Percentiles rank a stretch among this genome's conserved stretches.
phyloP scores from a whole-genome alignment of 2,797 vertebrate species.

The Coilia nasus region DNA sequence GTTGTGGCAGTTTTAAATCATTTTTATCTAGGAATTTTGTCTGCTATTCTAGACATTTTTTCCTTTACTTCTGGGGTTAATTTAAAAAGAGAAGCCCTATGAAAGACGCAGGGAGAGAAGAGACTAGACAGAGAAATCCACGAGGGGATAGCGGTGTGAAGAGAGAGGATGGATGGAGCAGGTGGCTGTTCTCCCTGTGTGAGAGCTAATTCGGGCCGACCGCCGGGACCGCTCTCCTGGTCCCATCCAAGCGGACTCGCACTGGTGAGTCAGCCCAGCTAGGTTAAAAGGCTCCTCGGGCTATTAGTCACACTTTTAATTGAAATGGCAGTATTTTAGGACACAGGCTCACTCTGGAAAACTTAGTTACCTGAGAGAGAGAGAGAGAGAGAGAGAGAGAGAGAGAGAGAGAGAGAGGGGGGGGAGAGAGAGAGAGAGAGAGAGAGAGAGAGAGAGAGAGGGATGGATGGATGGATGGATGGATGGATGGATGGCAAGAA shows the following conservation, averaged over 20 bases:
- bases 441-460: neutral
- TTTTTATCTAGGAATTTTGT: neutral
- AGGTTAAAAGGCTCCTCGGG: slow-evolving; percentile 44
- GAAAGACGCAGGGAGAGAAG: neutral
- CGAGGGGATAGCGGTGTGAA: slow-evolving; percentile 46
- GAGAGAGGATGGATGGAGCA: slow-evolving; percentile 23
- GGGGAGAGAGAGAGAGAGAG: neutral
- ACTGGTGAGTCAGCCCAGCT: slow-evolving; percentile 31
- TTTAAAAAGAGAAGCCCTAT: neutral
- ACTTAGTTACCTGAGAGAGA: slow-evolving; percentile 18
- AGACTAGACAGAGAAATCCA: neutral
- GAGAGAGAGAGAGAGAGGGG: neutral
- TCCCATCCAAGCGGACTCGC: slow-evolving; percentile 28
- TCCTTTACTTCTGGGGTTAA: neutral
- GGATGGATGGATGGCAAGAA: too few species aligned
- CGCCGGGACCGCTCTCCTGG: slow-evolving; percentile 27
- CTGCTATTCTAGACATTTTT: neutral
- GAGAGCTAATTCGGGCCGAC: slow-evolving; percentile 38
- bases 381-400: neutral
- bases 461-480: neutral
- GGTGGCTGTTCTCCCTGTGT: slow-evolving; percentile 25
- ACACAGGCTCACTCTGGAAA: slow-evolving; percentile 38
- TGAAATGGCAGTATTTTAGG: slow-evolving; percentile 45
- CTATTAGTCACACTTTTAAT: slow-evolving; percentile 46
- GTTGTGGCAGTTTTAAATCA: neutral